These are phyloP conservation scores for Acanthaster planci DNA, from an alignment of 35 echinoderm and acorn worm genomes.

Conservation along the genomic window DNA sequence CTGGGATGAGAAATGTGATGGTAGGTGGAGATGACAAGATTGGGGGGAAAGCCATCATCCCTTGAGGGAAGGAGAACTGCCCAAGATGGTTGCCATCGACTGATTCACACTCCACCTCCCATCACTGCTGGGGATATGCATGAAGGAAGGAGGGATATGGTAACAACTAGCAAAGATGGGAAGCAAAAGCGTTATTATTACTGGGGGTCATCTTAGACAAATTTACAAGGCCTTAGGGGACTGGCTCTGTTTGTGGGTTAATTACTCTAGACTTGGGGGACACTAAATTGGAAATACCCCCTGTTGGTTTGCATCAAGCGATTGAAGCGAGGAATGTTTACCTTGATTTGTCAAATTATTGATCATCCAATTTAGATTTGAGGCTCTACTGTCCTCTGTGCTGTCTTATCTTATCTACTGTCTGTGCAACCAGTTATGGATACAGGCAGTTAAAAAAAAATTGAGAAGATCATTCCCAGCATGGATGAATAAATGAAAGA, in stretches of 20 bases:
- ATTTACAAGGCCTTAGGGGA: conserved; percentile 2
- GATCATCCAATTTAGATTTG: too few relatives aligned
- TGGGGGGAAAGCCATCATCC: neutral
- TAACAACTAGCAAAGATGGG: neutral
- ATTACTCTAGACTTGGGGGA: neutral
- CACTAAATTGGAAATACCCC: neutral
- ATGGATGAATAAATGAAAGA: too few relatives aligned
- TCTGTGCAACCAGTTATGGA: too few relatives aligned
- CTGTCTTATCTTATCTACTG: too few relatives aligned
- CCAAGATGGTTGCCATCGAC: conserved; percentile 9
- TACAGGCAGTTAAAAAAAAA: too few relatives aligned
- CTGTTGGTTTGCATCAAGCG: too few relatives aligned
- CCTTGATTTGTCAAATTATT: too few relatives aligned
- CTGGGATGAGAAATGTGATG: neutral
- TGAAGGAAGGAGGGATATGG: too few relatives aligned
- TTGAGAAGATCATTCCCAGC: too few relatives aligned
- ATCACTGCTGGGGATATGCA: neutral
- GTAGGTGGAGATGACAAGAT: neutral
- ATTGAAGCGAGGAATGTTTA: too few relatives aligned
- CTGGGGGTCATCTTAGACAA: neutral
- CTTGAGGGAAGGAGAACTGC: neutral
- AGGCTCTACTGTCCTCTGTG: too few relatives aligned
- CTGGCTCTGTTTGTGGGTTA: neutral
- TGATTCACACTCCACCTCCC: neutral
- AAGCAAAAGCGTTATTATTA: neutral